phyloP scores from a whole-genome alignment of 2,113 vertebrate genomes.

The Bungarus multicinctus region DNA sequence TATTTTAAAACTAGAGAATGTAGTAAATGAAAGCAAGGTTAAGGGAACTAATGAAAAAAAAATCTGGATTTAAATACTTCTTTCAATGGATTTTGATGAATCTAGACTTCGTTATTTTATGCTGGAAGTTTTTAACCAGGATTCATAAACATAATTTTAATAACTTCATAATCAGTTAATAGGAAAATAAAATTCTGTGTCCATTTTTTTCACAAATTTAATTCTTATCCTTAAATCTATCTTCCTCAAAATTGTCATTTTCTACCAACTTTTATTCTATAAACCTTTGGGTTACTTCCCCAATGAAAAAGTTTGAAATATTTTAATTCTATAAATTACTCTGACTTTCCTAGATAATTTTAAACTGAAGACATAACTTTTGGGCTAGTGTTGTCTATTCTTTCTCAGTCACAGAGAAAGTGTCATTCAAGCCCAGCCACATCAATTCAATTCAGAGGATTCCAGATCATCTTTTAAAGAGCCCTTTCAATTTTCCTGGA shows the following conservation, averaged over 20 bases:
- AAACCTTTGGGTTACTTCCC: background rate
- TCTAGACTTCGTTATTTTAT: background rate
- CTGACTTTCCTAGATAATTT: background rate
- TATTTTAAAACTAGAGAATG: background rate
- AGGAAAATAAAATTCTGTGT: background rate
- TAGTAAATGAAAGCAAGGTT: background rate
- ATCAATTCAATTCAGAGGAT: background rate
- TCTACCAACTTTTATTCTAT: constrained; percentile 1
- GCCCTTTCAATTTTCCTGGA: background rate
- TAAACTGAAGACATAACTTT: background rate
- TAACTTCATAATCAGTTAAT: background rate
- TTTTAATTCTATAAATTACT: background rate
- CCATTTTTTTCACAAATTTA: background rate
- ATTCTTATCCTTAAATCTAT: background rate
- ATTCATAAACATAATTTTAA: background rate
- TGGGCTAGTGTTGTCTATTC: background rate
- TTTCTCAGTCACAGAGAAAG: background rate
- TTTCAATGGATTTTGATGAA: background rate
- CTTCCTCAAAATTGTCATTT: background rate
- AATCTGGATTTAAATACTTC: background rate
- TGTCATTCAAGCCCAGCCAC: background rate
- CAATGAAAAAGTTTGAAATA: background rate
- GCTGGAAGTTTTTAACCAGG: background rate
- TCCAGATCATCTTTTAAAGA: background rate
- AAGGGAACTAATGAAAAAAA: background rate